Evolutionary conservation across 2,797 vertebrate genomes (phyloP), one percentile per base, ranked within the genome.

Genomic region (Esox lucius): DNA sequence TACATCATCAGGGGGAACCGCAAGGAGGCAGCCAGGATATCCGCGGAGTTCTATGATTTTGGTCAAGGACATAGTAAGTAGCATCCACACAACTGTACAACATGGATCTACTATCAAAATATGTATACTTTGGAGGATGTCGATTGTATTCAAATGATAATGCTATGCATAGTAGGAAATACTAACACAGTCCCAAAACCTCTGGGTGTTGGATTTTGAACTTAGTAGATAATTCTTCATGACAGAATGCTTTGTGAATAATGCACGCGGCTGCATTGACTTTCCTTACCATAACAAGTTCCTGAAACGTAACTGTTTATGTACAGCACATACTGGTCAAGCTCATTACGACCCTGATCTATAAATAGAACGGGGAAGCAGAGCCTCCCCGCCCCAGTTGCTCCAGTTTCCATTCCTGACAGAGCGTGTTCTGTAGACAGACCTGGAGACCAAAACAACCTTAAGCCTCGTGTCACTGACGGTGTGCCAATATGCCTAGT

Each of bases 1-100:
- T 99, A 99, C 90, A 95, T 98, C 39, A 94, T 99, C 84, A 96
- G 96, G 80, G 97, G 97, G 79, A 99, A 98, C 84, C 96, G 95
- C 71, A 97, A 97, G 81, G 97, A 99, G 82, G 97, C 97, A 16
- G 97, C 98, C 39, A 93, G 97, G 86, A 98, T 99, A 89, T 96
- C 97, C 68, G 96, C 95, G 42, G 96, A 98, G 87, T 98, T 99
- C 91, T 98, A 98, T 19, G 95, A 96, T 77, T 94, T 94, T 76
- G 94, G 95, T 83, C 95, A 95, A 91, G 94, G 93, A 77, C 95
- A 96, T 91, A 94, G 97, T 98, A 94, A 89, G 93, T 93, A 88
- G 39, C 39, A 42, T 6, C 5, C 75, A 26, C 56, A 61, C 56
- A 61, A 24, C 9, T 24, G n/a, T 22, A 22, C 5, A n/a, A 9